These are phyloP conservation scores for Ichneumon xanthorius DNA, from an alignment of 2,888 invertebrate genomes.

Conservation along the genomic window DNA sequence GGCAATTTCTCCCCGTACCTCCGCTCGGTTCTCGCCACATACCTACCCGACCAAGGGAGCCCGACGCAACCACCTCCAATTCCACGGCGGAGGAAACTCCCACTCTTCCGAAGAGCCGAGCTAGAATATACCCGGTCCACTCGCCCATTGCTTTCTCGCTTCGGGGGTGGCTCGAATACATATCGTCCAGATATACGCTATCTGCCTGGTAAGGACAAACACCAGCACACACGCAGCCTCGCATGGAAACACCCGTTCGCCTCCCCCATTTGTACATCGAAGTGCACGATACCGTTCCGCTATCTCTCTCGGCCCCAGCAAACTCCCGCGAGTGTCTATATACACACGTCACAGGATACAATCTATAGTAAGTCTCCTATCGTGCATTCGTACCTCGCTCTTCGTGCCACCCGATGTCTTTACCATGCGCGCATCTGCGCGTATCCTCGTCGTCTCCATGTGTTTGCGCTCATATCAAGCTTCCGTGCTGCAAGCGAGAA, in stretches of 20 bases:
- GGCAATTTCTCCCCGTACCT: conserved; percentile 59
- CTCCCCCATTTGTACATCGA: conserved; percentile 18
- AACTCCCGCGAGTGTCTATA: conserved; percentile 8
- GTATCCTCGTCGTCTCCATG: conserved; percentile 4
- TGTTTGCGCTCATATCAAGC: conserved; percentile 53
- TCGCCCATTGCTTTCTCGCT: conserved; percentile 53
- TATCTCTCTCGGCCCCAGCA: conserved; percentile 15
- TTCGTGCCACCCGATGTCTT: conserved; percentile 55
- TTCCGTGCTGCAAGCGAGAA: conserved; percentile 51
- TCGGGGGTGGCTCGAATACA: conserved; percentile 43
- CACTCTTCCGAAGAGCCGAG: conserved; percentile 40
- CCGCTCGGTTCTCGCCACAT: conserved; percentile 46
- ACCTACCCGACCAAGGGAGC: conserved; percentile 13
- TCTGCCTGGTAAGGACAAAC: conserved; percentile 53
- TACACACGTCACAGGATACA: conserved; percentile 26
- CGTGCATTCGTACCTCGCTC: conserved; percentile 49
- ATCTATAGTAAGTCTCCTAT: conserved; percentile 39
- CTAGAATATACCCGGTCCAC: conserved; percentile 41
- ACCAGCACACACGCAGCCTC: conserved; percentile 36
- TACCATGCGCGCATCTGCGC: conserved; percentile 51
- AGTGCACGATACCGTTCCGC: conserved; percentile 41
- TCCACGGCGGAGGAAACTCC: conserved; percentile 44
- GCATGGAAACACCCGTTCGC: conserved; percentile 8
- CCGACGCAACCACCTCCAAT: conserved; percentile 35
- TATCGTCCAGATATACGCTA: conserved; percentile 48